Evolutionary conservation across 2,888 invertebrate species (phyloP), one percentile per base, ranked within the genome.

Genomic region (Vandiemenella viatica): DNA sequence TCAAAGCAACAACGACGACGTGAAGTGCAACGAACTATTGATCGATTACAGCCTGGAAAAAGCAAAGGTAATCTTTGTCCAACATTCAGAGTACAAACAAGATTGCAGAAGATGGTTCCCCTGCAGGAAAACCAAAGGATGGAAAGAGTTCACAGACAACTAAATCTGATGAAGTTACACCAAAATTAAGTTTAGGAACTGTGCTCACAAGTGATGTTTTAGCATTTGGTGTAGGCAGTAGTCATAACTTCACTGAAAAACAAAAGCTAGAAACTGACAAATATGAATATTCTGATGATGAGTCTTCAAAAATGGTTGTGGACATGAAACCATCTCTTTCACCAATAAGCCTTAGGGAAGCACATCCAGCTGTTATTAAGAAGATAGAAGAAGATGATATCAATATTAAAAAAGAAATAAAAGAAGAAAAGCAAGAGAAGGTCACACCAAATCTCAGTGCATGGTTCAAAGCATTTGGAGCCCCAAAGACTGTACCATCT

Each of bases 381-480:
- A 53, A 20, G 55, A 59, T 51, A 54, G 54, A 58, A 13, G n/a
- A n/a, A n/a, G 55, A 56, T 6, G 53, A 55, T 17, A 59, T 55
- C 3, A 61, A 63, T 20, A 37, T 59, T 62, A 47, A 45, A 53
- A 10, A 54, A 54, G 15, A 55, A 53, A 50, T 53, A 51, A 3
- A 56, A 58, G 41, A 57, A 58, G 40, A 53, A 51, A 40, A 57
- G 57, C 74, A 77, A 58, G 75, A 77, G 53, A 81, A 80, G 62
- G 81, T 83, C 16, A 84, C 85, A 26, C 89, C 90, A 1, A 88
- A 90, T 67, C 70, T 88, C 49, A 89, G 87, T 62, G 90, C 88
- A 21, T 91, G 90, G 90, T 86, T 90, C 54, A 89, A 88, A 66
- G 90, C 90, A 0, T 90, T 91, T 62, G 89, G 90, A 8, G 83